A percentile compares a stretch with the other conserved stretches of the same genome.
phyloP scores from a whole-genome alignment of 2,888 invertebrate genomes.

The Punctoribates punctum region DNA sequence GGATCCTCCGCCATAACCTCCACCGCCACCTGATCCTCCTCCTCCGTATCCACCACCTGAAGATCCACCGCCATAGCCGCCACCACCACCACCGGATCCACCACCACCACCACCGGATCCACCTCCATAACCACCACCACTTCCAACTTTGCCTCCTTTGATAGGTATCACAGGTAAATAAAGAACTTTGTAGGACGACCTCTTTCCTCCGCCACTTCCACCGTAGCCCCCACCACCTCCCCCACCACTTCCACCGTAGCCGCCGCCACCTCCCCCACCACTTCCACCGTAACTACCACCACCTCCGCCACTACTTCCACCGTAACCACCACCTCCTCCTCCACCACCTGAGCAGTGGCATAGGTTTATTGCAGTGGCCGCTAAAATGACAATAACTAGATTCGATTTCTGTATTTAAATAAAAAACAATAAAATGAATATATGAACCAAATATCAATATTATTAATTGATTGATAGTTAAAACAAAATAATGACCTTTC shows the following conservation, averaged over 20 bases:
- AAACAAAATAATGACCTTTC: too few relatives aligned
- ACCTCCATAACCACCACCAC: conserved; percentile 17
- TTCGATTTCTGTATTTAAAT: too few relatives aligned
- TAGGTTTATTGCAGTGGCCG: too few relatives aligned
- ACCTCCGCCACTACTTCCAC: background rate
- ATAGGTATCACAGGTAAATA: conserved; percentile 39
- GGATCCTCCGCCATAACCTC: conserved; percentile 10
- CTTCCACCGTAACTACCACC: background rate
- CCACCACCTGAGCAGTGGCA: background rate
- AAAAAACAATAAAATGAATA: too few relatives aligned
- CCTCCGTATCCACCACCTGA: background rate
- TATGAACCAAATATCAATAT: too few relatives aligned
- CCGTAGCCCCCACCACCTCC: background rate
- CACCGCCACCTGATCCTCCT: conserved; percentile 32
- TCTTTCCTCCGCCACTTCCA: conserved; percentile 22
- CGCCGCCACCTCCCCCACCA: background rate
- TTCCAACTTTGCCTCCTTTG: conserved; percentile 21
- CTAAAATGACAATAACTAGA: too few relatives aligned
- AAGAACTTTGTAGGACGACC: conserved; percentile 33
- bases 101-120: conserved; percentile 32
- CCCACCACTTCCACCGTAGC: background rate
- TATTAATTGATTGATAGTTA: too few relatives aligned
- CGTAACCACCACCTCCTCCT: background rate
- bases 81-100: conserved; percentile 23
- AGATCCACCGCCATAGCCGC: conserved; percentile 13